Evolutionary conservation across 2,888 invertebrate genomes (phyloP).

Genomic region (Lasiommata megera): DNA sequence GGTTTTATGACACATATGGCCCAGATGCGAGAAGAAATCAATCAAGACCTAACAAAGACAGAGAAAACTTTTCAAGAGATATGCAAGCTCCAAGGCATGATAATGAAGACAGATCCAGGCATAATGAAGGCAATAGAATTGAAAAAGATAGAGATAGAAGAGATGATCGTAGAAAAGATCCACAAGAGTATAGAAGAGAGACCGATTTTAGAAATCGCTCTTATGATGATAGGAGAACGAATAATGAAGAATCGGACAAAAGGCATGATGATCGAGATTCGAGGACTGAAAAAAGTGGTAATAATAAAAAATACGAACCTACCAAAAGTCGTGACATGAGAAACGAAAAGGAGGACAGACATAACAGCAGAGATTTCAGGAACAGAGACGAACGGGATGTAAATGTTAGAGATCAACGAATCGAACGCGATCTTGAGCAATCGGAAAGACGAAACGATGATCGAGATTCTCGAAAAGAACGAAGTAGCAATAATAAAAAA

Average conservation of each 20-base stretch:
- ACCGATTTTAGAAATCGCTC: background rate
- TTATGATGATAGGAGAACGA: slow-evolving; percentile 8
- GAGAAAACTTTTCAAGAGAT: slow-evolving; percentile 48
- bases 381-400: background rate
- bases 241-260: slow-evolving; percentile 27
- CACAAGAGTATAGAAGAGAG: slow-evolving; percentile 24
- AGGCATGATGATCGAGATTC: slow-evolving; percentile 21
- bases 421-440: background rate
- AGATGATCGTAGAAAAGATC: slow-evolving; percentile 20
- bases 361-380: background rate
- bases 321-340: background rate
- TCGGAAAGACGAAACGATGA: background rate
- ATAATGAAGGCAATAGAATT: slow-evolving; percentile 30
- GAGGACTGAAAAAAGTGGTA: slow-evolving; percentile 28
- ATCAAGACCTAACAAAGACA: slow-evolving; percentile 44
- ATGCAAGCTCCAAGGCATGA: slow-evolving; percentile 34
- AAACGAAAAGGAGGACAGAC: slow-evolving; percentile 1
- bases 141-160: slow-evolving; percentile 12
- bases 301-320: slow-evolving; percentile 11
- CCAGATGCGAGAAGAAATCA: slow-evolving; percentile 56
- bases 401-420: background rate
- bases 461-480: background rate
- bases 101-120: slow-evolving; percentile 27
- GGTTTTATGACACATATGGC: slow-evolving; percentile 71
- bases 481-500: background rate